Base-by-base conservation (phyloP, 1,140 invertebrate genomes). In the Heliothis subflexa region DNA sequence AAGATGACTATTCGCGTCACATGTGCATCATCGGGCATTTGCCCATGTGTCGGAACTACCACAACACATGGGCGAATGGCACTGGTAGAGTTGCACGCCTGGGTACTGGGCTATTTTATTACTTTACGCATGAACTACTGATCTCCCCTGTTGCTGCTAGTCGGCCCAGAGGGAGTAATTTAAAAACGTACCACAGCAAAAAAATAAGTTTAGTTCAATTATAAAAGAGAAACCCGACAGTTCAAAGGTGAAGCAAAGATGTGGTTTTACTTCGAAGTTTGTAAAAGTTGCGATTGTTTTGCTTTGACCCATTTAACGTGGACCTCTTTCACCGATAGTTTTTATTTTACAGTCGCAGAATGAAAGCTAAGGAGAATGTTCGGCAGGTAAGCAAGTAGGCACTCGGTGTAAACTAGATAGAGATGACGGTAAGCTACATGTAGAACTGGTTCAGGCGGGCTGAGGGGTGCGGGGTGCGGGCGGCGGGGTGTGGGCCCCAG, bases 381-480 rank as follows among this genome's bases (percentile, higher is more conserved):
- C 78, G 82, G 79, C 88, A 89, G 86, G 89, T 88, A 90, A 86
- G 79, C 83, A 76, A 83, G 84, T 84, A 84, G 82, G 85, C 86
- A 87, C 84, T 83, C 79, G 68, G 78, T 83, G 84, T 90, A 89
- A 88, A 91, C 91, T 88, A 92, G 88, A 88, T 89, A 89, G 88
- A 93, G 86, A 87, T 86, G 88, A 87, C 87, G 86, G 88, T 90
- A 87, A 89, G 88, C 87, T 88, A 90, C 87, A 85, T 76, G 85
- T 85, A 85, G 87, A 91, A 92, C 89, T 91, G 90, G 91, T 92
- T 90, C 88, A 89, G 82, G 81, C 79, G 85, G 74, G 86, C 78
- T 84, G 80, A 49, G 61, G 16, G 72, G 45, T 1, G 55, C 78
- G 49, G 77, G 61, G 80, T 13, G 13, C 81, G 85, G 82, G 83